These are phyloP conservation scores for Antedon mediterranea DNA, from an alignment of 53 echinoderm and acorn worm species.

Conservation along the genomic window DNA sequence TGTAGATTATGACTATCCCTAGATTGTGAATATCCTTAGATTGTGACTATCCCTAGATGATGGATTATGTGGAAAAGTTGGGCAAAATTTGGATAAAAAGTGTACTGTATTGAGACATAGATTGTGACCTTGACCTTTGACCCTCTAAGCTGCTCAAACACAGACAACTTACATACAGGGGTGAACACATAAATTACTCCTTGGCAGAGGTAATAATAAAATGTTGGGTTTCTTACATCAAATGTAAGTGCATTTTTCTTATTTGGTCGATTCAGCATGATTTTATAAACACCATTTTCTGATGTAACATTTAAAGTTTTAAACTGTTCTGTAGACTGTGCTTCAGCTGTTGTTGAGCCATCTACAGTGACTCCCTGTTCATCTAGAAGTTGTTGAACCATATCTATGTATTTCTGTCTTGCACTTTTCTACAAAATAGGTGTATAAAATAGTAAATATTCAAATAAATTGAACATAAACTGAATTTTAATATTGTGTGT, in stretches of 20 bases:
- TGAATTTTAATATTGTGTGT: no score
- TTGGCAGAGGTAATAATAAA: neutral
- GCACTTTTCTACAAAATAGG: constrained; percentile 54
- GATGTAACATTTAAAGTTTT: constrained; percentile 32
- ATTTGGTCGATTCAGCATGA: constrained; percentile 67
- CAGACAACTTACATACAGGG: neutral
- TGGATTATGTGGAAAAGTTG: no score
- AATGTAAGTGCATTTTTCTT: constrained; percentile 66
- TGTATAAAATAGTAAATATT: neutral
- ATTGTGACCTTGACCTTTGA: neutral
- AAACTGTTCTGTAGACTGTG: constrained; percentile 11
- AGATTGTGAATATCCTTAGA: no score
- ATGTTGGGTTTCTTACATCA: constrained; percentile 23
- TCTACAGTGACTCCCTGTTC: constrained; percentile 31
- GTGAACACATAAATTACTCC: neutral
- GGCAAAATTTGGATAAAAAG: no score
- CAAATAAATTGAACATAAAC: no score
- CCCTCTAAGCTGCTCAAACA: neutral
- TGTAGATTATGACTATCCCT: no score
- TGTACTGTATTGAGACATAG: neutral
- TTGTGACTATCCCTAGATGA: no score
- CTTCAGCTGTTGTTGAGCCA: constrained; percentile 10
- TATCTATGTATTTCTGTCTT: constrained; percentile 46
- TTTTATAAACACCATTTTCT: constrained; percentile 53
- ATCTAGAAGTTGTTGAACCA: constrained; percentile 41